phyloP scores from a whole-genome alignment of 2,797 vertebrate genomes.

The Chrosomus eos region DNA sequence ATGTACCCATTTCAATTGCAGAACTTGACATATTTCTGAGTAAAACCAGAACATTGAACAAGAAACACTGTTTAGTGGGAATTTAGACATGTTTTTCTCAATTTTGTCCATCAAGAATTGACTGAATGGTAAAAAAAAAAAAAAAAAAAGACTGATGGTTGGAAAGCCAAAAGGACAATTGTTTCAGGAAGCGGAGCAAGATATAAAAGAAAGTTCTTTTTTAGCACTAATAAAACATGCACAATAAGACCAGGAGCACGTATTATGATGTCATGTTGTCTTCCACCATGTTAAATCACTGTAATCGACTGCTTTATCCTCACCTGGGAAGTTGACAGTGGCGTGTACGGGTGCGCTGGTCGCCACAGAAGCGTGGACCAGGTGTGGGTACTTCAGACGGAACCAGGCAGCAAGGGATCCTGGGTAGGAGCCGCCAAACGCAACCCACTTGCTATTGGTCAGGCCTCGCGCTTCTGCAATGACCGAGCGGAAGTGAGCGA shows the following conservation, averaged over 20 bases:
- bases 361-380: slow-evolving; percentile 74
- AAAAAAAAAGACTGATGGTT: neutral
- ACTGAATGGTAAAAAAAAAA: neutral
- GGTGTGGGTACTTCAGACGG: slow-evolving; percentile 76
- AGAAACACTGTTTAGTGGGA: neutral
- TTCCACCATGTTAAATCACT: neutral
- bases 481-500: slow-evolving; percentile 73
- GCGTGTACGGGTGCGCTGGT: slow-evolving; percentile 73
- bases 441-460: slow-evolving; percentile 69
- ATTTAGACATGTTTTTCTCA: neutral
- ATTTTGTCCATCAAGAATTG: neutral
- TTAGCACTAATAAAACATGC: neutral
- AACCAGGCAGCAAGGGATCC: slow-evolving; percentile 78
- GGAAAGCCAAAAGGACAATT: neutral
- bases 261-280: neutral
- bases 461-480: slow-evolving; percentile 61
- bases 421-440: slow-evolving; percentile 75
- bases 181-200: neutral
- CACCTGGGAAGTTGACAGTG: slow-evolving; percentile 77
- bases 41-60: neutral
- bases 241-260: neutral
- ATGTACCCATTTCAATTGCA: neutral
- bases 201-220: neutral
- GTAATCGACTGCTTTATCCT: neutral
- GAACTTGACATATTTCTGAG: neutral